These are phyloP conservation scores for Yponomeuta sedellus DNA, from an alignment of 2,888 invertebrate genomes.

Conservation along the genomic window DNA sequence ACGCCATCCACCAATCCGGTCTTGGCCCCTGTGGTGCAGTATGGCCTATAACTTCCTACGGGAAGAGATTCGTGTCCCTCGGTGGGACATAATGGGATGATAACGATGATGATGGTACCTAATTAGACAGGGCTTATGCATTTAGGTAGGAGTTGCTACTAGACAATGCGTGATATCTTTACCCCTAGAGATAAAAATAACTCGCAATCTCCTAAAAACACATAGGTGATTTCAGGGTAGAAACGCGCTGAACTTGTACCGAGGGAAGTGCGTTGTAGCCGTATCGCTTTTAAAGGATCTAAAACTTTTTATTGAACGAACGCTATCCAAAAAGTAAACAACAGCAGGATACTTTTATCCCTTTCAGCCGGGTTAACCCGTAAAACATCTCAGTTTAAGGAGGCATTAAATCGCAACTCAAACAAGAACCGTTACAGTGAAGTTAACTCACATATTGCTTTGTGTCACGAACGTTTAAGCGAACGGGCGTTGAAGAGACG, in stretches of 20 bases:
- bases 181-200: too few species aligned
- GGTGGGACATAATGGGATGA: too few species aligned
- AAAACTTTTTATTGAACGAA: constrained; percentile 62
- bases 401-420: constrained; percentile 77
- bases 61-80: too few species aligned
- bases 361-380: constrained; percentile 71
- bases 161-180: too few species aligned
- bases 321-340: constrained; percentile 66
- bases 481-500: constrained; percentile 50
- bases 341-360: constrained; percentile 65
- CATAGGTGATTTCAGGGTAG: too few species aligned
- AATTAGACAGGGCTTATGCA: too few species aligned
- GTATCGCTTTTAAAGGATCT: constrained; percentile 52
- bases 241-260: not conserved
- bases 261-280: not conserved
- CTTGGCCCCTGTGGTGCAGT: too few species aligned
- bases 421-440: constrained; percentile 75
- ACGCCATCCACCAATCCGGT: too few species aligned
- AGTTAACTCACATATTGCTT: constrained; percentile 77
- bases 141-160: too few species aligned
- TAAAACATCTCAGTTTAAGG: constrained; percentile 76
- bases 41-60: too few species aligned
- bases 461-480: constrained; percentile 73
- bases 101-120: too few species aligned
- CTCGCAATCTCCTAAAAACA: too few species aligned